These are phyloP conservation scores for Ypsolopha scabrella DNA, from an alignment of 2,888 invertebrate species.

Conservation along the genomic window DNA sequence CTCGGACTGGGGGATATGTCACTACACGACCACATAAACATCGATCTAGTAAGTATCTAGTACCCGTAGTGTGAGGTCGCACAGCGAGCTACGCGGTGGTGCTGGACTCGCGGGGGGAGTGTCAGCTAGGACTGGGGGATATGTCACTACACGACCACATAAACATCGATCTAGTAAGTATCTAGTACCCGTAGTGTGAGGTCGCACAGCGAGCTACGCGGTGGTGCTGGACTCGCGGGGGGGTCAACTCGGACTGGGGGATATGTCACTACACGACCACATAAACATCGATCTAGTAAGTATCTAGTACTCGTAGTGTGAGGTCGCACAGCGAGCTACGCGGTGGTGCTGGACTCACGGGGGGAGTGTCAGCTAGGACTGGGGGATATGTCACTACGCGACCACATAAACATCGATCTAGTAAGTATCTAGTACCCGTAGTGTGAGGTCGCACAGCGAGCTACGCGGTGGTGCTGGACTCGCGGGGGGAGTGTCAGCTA, in stretches of 20 bases:
- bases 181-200: too few relatives aligned
- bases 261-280: slow-evolving; percentile 82
- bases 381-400: slow-evolving; percentile 88
- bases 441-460: slow-evolving; percentile 71
- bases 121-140: slow-evolving; percentile 74
- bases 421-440: slow-evolving; percentile 43
- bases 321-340: slow-evolving; percentile 78
- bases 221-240: slow-evolving; percentile 83
- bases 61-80: slow-evolving; percentile 19
- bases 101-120: slow-evolving; percentile 85
- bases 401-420: slow-evolving; percentile 73
- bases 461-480: slow-evolving; percentile 81
- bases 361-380: slow-evolving; percentile 87
- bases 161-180: slow-evolving; percentile 72
- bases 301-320: too few relatives aligned
- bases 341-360: slow-evolving; percentile 67
- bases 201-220: slow-evolving; percentile 80
- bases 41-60: slow-evolving; percentile 67
- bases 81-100: slow-evolving; percentile 85
- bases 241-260: slow-evolving; percentile 88
- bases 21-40: slow-evolving; percentile 77
- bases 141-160: slow-evolving; percentile 81
- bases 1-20: slow-evolving; percentile 73
- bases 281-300: slow-evolving; percentile 76
- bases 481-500: slow-evolving; percentile 76